Percentiles rank a stretch among this genome's conserved stretches.
Evolutionary conservation across 2,888 invertebrate genomes (phyloP).

Genomic region (Mamestra brassicae): DNA sequence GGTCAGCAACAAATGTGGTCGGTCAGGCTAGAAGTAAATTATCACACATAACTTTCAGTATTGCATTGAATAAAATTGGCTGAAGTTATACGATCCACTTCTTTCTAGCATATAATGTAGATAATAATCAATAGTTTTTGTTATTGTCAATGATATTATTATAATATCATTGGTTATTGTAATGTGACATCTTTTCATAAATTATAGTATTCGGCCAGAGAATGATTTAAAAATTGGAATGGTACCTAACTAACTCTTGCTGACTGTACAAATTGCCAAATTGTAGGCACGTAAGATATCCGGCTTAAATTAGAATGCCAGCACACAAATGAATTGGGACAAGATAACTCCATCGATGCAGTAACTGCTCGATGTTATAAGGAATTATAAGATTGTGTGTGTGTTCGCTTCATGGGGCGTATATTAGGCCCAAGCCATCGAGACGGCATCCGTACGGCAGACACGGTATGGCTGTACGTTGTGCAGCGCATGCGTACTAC

Average conservation of each 20-base stretch:
- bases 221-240: too few species aligned
- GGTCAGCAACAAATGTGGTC: neutral
- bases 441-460: constrained; percentile 25
- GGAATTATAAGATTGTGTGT: constrained; percentile 30
- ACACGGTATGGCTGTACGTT: constrained; percentile 20
- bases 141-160: too few species aligned
- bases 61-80: too few species aligned
- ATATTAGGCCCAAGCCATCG: constrained; percentile 36
- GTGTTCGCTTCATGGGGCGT: constrained; percentile 37
- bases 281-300: neutral
- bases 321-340: constrained; percentile 31
- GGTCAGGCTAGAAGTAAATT: neutral
- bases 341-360: constrained; percentile 44
- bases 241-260: too few species aligned
- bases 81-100: too few species aligned
- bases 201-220: too few species aligned
- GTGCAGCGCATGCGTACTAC: constrained; percentile 62
- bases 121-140: too few species aligned
- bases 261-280: neutral
- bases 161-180: too few species aligned
- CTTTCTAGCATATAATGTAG: too few species aligned
- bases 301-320: constrained; percentile 35
- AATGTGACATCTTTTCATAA: too few species aligned
- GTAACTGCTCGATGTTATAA: constrained; percentile 19
- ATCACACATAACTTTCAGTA: too few species aligned